phyloP scores from a whole-genome alignment of 2,797 vertebrate genomes.

The Emys orbicularis region DNA sequence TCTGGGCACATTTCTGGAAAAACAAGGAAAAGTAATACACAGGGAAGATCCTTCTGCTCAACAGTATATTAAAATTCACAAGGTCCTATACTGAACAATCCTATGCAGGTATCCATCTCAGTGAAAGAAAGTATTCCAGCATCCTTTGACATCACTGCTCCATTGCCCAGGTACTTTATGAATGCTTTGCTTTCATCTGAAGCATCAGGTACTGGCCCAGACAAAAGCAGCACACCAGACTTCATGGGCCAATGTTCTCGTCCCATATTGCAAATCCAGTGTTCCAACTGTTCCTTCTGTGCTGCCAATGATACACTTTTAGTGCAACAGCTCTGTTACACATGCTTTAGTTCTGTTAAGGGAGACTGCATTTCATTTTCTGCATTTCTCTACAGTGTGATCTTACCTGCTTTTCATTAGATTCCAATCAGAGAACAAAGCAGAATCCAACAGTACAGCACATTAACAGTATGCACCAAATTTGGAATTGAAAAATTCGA shows the following conservation, averaged over 20 bases:
- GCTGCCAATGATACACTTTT: neutral
- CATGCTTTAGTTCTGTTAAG: neutral
- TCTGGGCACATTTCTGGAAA: too few relatives aligned
- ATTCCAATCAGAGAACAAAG: neutral
- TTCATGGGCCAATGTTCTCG: neutral
- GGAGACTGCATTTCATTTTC: neutral
- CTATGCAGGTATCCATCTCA: neutral
- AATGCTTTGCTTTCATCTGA: neutral
- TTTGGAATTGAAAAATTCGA: conserved; percentile 10
- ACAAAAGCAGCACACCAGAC: neutral
- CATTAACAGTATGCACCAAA: neutral
- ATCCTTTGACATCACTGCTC: neutral
- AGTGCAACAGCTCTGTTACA: neutral
- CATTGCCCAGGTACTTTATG: neutral
- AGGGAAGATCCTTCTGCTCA: neutral
- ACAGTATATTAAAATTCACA: neutral
- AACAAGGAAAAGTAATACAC: too few relatives aligned
- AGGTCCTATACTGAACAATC: neutral
- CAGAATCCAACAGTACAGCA: neutral
- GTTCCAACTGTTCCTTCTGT: neutral
- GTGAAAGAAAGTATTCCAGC: neutral
- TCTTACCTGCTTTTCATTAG: neutral
- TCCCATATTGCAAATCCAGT: neutral
- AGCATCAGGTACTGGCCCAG: neutral
- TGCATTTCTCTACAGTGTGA: neutral